Conservation (phyloP, 2,113 vertebrate species). For the Calyptomena viridis region DNA sequence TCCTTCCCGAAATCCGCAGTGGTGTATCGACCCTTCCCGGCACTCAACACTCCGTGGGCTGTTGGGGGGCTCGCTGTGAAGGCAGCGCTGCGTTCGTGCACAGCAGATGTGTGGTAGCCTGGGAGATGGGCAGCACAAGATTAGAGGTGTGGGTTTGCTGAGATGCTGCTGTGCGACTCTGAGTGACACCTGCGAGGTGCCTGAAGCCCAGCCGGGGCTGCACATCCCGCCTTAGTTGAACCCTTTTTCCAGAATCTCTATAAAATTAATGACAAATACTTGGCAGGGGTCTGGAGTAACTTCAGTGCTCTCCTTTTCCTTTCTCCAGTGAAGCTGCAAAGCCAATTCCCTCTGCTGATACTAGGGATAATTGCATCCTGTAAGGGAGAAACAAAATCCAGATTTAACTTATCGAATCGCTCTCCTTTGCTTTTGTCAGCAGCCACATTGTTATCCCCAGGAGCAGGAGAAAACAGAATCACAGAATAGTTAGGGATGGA, state of each 20-base stretch:
- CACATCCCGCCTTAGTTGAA: neutral
- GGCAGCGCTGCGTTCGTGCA: accelerated
- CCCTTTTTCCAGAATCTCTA: neutral
- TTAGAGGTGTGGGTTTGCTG: too few relatives aligned
- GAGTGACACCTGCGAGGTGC: accelerated
- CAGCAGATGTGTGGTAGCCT: accelerated
- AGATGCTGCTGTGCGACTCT: accelerated
- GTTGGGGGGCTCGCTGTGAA: accelerated
- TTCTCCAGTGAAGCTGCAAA: neutral
- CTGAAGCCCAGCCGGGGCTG: neutral
- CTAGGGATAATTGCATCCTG: accelerated
- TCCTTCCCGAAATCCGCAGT: accelerated
- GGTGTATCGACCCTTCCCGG: too few relatives aligned
- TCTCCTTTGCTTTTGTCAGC: neutral
- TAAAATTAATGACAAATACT: neutral
- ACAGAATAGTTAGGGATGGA: neutral
- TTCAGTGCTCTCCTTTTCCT: neutral
- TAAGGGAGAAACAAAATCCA: neutral
- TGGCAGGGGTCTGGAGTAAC: neutral
- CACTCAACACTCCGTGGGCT: accelerated
- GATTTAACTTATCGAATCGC: too few relatives aligned
- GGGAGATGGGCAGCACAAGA: neutral
- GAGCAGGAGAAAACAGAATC: neutral
- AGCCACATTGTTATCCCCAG: too few relatives aligned
- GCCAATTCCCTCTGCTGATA: neutral